These are phyloP conservation scores for Phania funesta DNA, from an alignment of 2,888 invertebrate species.

Conservation along the genomic window DNA sequence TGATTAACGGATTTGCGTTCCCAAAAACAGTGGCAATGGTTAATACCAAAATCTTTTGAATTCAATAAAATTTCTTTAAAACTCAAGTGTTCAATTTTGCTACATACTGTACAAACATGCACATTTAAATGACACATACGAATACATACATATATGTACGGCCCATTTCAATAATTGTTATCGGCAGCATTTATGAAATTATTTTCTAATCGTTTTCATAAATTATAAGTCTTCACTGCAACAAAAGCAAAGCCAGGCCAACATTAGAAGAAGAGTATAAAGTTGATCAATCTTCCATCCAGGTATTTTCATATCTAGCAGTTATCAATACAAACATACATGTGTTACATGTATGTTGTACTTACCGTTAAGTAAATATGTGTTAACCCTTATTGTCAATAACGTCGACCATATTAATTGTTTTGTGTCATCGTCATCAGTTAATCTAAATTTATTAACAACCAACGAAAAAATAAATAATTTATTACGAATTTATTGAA, in stretches of 20 bases:
- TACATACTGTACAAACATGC: not conserved
- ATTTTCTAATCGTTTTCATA: slow-evolving; percentile 47
- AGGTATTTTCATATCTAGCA: too few relatives aligned
- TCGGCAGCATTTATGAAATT: slow-evolving; percentile 49
- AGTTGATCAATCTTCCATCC: too few relatives aligned
- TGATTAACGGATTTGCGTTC: too few relatives aligned
- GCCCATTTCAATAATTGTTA: slow-evolving; percentile 21
- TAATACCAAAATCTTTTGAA: too few relatives aligned
- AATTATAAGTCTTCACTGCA: slow-evolving; percentile 33
- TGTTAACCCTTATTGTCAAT: slow-evolving; percentile 48
- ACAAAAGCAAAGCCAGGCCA: not conserved
- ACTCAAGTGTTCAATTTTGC: too few relatives aligned
- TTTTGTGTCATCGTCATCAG: slow-evolving; percentile 12
- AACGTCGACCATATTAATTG: slow-evolving; percentile 6
- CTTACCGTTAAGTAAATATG: not conserved
- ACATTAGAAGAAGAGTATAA: not conserved
- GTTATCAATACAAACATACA: not conserved
- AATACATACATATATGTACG: not conserved
- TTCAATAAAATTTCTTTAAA: too few relatives aligned
- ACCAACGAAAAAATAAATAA: not conserved
- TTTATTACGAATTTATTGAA: slow-evolving; percentile 12
- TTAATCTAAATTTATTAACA: slow-evolving; percentile 55
- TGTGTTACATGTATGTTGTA: not conserved
- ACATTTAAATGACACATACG: not conserved
- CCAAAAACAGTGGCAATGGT: too few relatives aligned